Evolutionary conservation across 2,797 vertebrate genomes (phyloP), one percentile per base, ranked within the genome.

Genomic region (Enteromius mattozi): DNA sequence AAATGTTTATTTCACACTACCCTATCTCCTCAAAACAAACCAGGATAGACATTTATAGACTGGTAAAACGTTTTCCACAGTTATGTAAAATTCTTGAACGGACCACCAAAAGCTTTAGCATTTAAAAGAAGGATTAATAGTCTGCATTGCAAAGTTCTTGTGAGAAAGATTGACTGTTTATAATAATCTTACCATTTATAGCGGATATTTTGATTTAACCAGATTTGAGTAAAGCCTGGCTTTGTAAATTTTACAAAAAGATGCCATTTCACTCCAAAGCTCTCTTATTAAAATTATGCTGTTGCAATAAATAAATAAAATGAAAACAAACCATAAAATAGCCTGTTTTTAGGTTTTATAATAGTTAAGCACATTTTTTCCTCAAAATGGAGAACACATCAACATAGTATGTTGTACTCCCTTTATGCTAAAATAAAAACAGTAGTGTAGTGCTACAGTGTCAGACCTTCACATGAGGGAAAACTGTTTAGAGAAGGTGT

Each of bases 1-100:
- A 54, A 56, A 80, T 80, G 66, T 80, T 80, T 56, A 80, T 37
- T 19, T 70, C 14, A 56, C 17, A 56, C 49, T 40, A 54, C 42
- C 33, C 47, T 27, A 37, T 80, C 47, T 80, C n/a, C n/a, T 80
- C 21, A 54, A 27, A 70, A 56, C 33, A 56, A 70, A 51, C 63
- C 14, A 16, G 30, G 49, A 51, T 65, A 49, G 78, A 66, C 21
- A 1, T 78, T 45, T 78, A 66, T 49, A 35, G 61, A 30, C 2
- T 51, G 3, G 17, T 49, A 65, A 21, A 79, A n/a, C 30, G 2
- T 80, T 59, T 77, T 47, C 40, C 37, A 80, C 78, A 35, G 17
- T 6, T 65, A 45, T 65, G 24, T 42, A 33, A 69, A 70, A 19
- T 33, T 37, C 30, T 14, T 56, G n/a, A 69, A 70, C 13, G 1